phyloP scores from a whole-genome alignment of 2,888 invertebrate genomes.

The Melieria crassipennis region DNA sequence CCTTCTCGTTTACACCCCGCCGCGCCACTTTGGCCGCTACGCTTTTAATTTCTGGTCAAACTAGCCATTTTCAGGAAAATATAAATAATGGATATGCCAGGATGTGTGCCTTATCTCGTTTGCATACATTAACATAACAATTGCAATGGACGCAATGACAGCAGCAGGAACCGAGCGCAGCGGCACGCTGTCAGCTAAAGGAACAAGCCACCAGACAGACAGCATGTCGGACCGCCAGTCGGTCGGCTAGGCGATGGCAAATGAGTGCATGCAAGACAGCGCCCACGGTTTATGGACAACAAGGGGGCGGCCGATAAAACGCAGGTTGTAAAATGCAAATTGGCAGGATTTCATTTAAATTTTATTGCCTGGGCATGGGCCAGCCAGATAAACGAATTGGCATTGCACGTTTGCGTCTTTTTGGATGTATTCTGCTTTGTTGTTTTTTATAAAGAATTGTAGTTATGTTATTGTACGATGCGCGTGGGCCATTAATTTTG shows the following conservation, averaged over 20 bases:
- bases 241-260: not conserved
- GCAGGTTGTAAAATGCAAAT: conserved; percentile 29
- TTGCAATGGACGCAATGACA: not conserved
- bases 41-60: no score
- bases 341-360: conserved; percentile 30
- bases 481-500: no score
- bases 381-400: no score
- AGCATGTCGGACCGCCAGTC: no score
- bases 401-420: no score
- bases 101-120: not conserved
- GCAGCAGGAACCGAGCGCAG: not conserved
- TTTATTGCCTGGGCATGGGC: conserved; percentile 7
- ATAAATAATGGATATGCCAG: not conserved
- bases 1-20: not conserved
- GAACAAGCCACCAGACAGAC: no score
- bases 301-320: not conserved
- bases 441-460: no score
- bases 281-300: no score
- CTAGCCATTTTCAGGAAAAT: not conserved
- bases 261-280: not conserved
- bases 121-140: conserved; percentile 12
- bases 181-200: not conserved
- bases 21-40: not conserved
- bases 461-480: no score
- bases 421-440: no score